Evolutionary conservation across 2,888 invertebrate species (phyloP).

Genomic region (Galerucella calmariensis): DNA sequence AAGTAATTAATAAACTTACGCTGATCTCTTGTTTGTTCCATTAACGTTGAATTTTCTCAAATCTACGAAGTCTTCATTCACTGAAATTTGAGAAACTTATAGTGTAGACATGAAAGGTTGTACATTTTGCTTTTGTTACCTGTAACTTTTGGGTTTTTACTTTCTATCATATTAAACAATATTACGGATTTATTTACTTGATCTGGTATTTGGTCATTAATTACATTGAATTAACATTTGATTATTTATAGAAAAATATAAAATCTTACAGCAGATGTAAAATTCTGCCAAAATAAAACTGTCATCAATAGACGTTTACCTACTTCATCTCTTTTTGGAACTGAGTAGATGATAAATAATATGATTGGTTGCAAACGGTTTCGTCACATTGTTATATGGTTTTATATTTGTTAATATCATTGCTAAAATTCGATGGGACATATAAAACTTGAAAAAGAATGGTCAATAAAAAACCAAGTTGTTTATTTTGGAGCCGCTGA

Average conservation of each 20-base stretch:
- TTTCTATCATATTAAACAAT: background rate
- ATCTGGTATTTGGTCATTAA: background rate
- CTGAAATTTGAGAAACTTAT: slow-evolving; percentile 35
- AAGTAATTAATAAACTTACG: no score
- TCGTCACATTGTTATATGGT: no score
- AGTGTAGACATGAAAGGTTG: background rate
- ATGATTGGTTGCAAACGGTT: no score
- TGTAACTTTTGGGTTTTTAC: slow-evolving; percentile 39
- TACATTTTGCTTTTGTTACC: slow-evolving; percentile 34
- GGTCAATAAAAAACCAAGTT: no score
- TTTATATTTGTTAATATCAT: no score
- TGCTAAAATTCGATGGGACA: no score
- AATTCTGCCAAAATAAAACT: slow-evolving; percentile 1
- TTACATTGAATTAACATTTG: background rate
- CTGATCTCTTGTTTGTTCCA: background rate
- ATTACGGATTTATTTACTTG: background rate
- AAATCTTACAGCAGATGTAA: background rate
- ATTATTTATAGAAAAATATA: background rate
- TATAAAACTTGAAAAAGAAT: no score
- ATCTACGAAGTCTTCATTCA: slow-evolving; percentile 48
- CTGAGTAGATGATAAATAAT: background rate
- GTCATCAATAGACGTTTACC: background rate
- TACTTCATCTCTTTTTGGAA: background rate
- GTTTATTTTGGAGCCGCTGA: no score
- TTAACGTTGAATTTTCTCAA: slow-evolving; percentile 32